Base-by-base conservation (phyloP, 2,113 vertebrate species). In the Athene noctua region DNA sequence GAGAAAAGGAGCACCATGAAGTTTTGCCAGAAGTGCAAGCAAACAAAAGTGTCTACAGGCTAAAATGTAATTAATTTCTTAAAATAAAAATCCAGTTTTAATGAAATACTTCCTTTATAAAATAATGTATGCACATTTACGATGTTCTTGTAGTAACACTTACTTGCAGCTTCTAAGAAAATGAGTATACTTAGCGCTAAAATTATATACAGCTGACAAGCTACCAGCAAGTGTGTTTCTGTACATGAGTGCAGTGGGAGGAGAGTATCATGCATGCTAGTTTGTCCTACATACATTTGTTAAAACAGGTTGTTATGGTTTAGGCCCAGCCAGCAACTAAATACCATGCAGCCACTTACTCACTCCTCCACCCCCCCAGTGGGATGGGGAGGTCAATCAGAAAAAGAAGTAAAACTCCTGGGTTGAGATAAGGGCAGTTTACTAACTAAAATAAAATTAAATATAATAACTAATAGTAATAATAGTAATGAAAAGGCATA, bases 121-220 rank as follows among this genome's bases (percentile, higher is more conserved):
- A 95, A 96, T 80, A 96, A 92, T 32, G 29, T 72, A 88, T 67
- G 90, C 78, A 88, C 67, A 87, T 90, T 67, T 92, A 82, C 0
- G 0, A 80, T 59, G n/a, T 80, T 90, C 85, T 61, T 94, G 68
- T 94, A 93, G 90, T 89, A 96, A 95, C 9, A 2, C 84, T 82
- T 80, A 38, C 75, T 92, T 79, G 12, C 62, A 72, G 86, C 65
- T 90, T 88, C 79, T 88, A 85, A 80, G 85, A 75, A 97, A 96
- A 92, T 81, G 42, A 86, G 47, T 80, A 89, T 79, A 73, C 70
- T 96, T 92, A 78, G 89, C 42, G 4, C 88, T 91, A 92, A 86
- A 96, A 96, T 93, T 83, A 96, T 23, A 79, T 46, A 68, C 52
- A 91, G 82, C 71, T 96, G 94, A 90, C 74, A 91, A 91, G 73